Evolutionary conservation across 92 coral and sea anemone species (phyloP).

Genomic region (Porites cylindrica): DNA sequence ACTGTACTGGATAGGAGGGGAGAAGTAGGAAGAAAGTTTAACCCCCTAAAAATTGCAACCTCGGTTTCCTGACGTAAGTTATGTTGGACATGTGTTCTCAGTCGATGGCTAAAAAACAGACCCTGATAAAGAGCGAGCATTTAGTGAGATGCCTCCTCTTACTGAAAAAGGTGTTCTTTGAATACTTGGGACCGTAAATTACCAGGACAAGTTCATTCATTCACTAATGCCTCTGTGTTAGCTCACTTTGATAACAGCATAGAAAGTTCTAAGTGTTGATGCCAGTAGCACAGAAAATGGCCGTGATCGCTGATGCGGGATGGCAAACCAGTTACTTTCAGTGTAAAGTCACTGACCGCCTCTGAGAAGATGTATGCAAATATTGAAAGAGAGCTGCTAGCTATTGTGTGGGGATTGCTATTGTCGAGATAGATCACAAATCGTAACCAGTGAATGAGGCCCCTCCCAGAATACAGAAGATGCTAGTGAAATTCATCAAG

Average conservation of each 20-base stretch:
- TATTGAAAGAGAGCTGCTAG: neutral
- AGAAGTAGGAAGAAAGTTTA: slow-evolving; percentile 16
- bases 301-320: neutral
- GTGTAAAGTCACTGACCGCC: too few species aligned
- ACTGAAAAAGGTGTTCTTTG: slow-evolving; percentile 60
- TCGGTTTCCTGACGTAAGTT: slow-evolving; percentile 36
- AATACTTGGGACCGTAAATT: slow-evolving; percentile 52
- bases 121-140: neutral
- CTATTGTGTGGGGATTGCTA: neutral
- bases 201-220: slow-evolving; percentile 64
- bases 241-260: neutral
- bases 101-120: neutral
- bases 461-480: too few species aligned
- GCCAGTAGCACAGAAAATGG: neutral
- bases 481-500: neutral
- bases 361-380: too few species aligned
- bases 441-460: too few species aligned
- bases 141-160: slow-evolving; percentile 58
- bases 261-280: neutral
- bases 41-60: slow-evolving; percentile 22
- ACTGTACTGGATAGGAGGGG: too few species aligned
- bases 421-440: neutral
- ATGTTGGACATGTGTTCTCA: slow-evolving; percentile 43
- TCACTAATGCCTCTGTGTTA: neutral
- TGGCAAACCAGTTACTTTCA: too few species aligned